A percentile compares a stretch with the other conserved stretches of the same genome.
These are phyloP conservation scores for Copsychus sechellarum DNA, from an alignment of 2,113 vertebrate species.

Conservation along the genomic window DNA sequence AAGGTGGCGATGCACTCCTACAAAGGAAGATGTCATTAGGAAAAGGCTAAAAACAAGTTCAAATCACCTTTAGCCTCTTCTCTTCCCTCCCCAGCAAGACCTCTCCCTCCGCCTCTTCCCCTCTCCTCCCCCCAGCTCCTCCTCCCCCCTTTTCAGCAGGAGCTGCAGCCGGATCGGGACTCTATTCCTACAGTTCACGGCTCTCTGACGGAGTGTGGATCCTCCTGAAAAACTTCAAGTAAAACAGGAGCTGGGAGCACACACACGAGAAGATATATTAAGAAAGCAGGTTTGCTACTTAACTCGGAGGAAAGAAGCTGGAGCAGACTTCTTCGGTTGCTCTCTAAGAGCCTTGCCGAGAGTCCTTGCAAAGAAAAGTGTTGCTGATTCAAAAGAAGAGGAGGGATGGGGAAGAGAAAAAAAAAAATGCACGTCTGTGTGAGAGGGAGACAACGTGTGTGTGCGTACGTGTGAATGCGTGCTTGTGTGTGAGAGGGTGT, in stretches of 20 bases:
- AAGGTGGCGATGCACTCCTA: slow-evolving; percentile 23
- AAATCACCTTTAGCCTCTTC: not conserved
- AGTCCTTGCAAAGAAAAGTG: not conserved
- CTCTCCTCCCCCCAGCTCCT: not conserved
- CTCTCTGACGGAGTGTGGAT: not conserved
- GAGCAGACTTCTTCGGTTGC: slow-evolving; percentile 62
- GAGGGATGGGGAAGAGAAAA: not conserved
- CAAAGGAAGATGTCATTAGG: not conserved
- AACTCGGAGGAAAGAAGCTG: slow-evolving; percentile 18
- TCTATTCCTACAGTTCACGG: not conserved
- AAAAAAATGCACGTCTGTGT: not conserved
- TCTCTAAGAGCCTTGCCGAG: slow-evolving; percentile 2
- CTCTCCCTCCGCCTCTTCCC: not conserved
- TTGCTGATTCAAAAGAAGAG: not conserved
- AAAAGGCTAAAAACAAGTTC: slow-evolving; percentile 9
- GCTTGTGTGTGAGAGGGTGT: not conserved
- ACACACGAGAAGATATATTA: not conserved
- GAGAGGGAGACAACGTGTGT: not conserved
- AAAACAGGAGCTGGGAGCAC: not conserved
- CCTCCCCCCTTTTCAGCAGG: not conserved
- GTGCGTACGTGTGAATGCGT: not conserved
- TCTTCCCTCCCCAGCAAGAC: not conserved
- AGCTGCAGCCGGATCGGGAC: not conserved
- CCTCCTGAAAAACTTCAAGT: not conserved
- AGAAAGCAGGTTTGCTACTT: slow-evolving; percentile 7